A percentile compares a stretch with the other conserved stretches of the same genome.
phyloP scores from a whole-genome alignment of 1,140 invertebrate genomes.

The Drosophila ironensis region DNA sequence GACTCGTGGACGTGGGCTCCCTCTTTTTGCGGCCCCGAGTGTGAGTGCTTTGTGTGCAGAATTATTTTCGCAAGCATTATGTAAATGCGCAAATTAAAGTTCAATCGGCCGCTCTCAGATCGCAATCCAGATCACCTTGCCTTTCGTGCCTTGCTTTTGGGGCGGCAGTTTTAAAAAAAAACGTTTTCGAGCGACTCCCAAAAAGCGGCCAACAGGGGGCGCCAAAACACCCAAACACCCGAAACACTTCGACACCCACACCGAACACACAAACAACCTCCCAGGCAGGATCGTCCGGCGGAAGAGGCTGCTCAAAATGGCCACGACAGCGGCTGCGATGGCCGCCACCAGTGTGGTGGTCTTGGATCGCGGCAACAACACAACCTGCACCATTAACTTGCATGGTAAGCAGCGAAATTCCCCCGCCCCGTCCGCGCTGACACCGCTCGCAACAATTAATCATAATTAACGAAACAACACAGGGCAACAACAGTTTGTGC shows the following conservation, averaged over 20 bases:
- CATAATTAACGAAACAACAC: constrained; percentile 69
- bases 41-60: constrained; percentile 63
- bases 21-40: constrained; percentile 34
- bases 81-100: constrained; percentile 64
- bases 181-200: too few species aligned
- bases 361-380: constrained; percentile 96
- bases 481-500: constrained; percentile 30
- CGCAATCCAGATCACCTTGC: constrained; percentile 37
- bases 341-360: constrained; percentile 95
- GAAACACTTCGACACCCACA: background rate
- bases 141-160: constrained; percentile 19
- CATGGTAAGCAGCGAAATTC: constrained; percentile 87
- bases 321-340: constrained; percentile 85
- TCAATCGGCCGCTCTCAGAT: constrained; percentile 38
- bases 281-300: too few species aligned
- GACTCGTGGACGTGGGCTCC: constrained; percentile 6
- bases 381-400: constrained; percentile 96
- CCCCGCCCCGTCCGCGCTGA: too few species aligned
- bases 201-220: constrained; percentile 15
- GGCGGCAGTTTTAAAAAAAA: constrained; percentile 35
- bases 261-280: constrained; percentile 5
- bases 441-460: constrained; percentile 54
- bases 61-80: constrained; percentile 70
- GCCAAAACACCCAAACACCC: constrained; percentile 1
- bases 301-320: constrained; percentile 63